Base-by-base conservation (phyloP, 1,140 invertebrate genomes). In the Meloidogyne exigua region DNA sequence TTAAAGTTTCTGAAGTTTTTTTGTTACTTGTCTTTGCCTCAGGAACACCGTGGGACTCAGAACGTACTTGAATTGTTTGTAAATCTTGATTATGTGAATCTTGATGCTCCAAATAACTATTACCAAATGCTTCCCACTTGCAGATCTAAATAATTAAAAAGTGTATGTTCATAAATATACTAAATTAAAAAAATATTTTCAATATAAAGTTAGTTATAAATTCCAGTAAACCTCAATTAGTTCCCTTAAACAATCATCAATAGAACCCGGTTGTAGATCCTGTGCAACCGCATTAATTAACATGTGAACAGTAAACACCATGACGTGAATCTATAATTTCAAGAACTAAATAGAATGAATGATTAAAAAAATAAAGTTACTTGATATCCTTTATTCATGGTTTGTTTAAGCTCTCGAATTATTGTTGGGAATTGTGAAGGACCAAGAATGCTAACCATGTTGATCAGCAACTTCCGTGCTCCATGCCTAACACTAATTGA, bases 351-450 rank as follows among this genome's bases (percentile, higher is more conserved):
- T 39, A 39, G 9, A 0, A 7, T 32, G 2, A 81, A 28, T 26
- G 44, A 72, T 72, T 13, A 15, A 23, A 2, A 10, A 39, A 28
- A 76, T 42, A 25, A 21, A 28, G 23, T 44, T 78, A 90, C 89
- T 90, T 97, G 95, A 85, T 93, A 98, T 12, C 96, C 96, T 87
- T 92, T 91, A 0, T 91, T 93, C 68, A 98, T 89, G 10, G 94
- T 88, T 18, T 92, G 89, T 63, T 91, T 92, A 84, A 98, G 90
- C 88, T 96, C 94, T 73, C 91, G 91, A 5, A 98, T 87, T 11
- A 97, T 88, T 83, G 92, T 89, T 25, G 91, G 90, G 76, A 98
- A 90, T 87, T 94, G 94, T 21, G 90, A 88, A 0, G 93, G 91
- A 0, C 96, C 95, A 0, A 98, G 89, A 0, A 92, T 91, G 1